Evolutionary conservation across 2,797 vertebrate genomes (phyloP).

Genomic region (Lateolabrax maculatus): DNA sequence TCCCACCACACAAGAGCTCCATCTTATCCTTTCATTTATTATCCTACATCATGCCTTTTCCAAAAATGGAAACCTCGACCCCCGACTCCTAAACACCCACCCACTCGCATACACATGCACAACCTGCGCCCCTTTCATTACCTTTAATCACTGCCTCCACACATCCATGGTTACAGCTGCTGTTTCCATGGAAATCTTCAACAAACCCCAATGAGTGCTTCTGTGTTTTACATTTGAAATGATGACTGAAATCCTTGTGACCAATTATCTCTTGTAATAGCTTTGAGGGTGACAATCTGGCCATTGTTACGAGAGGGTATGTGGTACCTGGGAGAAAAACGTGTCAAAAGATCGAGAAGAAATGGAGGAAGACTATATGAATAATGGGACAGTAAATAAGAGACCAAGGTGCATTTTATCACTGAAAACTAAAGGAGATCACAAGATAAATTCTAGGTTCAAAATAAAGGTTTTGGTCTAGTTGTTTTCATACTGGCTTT

Average conservation of each 20-base stretch:
- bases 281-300: slow-evolving; percentile 10
- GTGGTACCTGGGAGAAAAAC: slow-evolving; percentile 7
- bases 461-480: background rate
- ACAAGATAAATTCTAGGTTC: background rate
- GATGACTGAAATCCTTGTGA: slow-evolving; percentile 59
- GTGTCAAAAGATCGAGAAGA: background rate
- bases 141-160: slow-evolving; percentile 69
- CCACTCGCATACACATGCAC: slow-evolving; percentile 23
- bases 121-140: slow-evolving; percentile 56
- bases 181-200: slow-evolving; percentile 78
- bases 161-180: slow-evolving; percentile 77
- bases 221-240: slow-evolving; percentile 70
- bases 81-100: slow-evolving; percentile 49
- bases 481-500: background rate
- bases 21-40: slow-evolving; percentile 35
- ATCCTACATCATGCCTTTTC: slow-evolving; percentile 24
- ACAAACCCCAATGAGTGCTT: slow-evolving; percentile 54
- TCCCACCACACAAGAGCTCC: slow-evolving; percentile 25
- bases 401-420: background rate
- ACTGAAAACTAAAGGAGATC: background rate
- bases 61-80: slow-evolving; percentile 57
- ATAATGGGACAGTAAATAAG: background rate
- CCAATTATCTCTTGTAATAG: slow-evolving; percentile 64
- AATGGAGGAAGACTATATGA: background rate
- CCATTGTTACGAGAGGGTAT: slow-evolving; percentile 30